Evolutionary conservation across 2,888 invertebrate genomes (phyloP).

Genomic region (Balanococcus diminutus): DNA sequence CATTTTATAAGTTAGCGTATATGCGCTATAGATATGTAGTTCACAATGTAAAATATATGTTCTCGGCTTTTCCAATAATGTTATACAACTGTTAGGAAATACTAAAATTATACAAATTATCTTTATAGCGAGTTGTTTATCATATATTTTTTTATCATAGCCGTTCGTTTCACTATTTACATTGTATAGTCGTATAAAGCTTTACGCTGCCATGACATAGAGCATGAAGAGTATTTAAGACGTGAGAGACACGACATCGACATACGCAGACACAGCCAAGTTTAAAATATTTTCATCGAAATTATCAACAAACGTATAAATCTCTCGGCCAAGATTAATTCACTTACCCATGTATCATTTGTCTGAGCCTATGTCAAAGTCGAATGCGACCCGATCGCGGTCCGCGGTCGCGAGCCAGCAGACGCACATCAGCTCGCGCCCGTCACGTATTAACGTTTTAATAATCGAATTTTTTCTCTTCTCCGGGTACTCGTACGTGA

Average conservation of each 20-base stretch:
- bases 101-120: conserved; percentile 43
- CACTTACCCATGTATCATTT: neutral
- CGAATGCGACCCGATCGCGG: neutral
- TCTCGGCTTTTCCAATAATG: conserved; percentile 41
- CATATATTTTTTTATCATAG: conserved; percentile 14
- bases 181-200: conserved; percentile 4
- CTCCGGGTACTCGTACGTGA: conserved; percentile 5
- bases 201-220: too few species aligned
- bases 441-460: conserved; percentile 52
- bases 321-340: neutral
- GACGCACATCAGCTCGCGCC: neutral
- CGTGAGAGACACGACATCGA: too few species aligned
- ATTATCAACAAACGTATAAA: conserved; percentile 24
- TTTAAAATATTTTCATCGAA: conserved; percentile 22
- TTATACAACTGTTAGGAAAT: conserved; percentile 37
- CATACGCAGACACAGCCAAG: neutral
- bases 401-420: neutral
- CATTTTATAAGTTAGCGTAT: conserved; percentile 50
- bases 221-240: too few species aligned
- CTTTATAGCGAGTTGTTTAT: conserved; percentile 27
- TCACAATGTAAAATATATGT: conserved; percentile 44
- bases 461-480: conserved; percentile 7
- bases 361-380: neutral
- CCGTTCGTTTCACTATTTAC: conserved; percentile 13
- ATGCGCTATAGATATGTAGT: conserved; percentile 25